Percentiles rank a stretch among this genome's conserved stretches.
These are phyloP conservation scores for Falcunculus frontatus DNA, from an alignment of 2,113 vertebrate genomes.

Conservation along the genomic window DNA sequence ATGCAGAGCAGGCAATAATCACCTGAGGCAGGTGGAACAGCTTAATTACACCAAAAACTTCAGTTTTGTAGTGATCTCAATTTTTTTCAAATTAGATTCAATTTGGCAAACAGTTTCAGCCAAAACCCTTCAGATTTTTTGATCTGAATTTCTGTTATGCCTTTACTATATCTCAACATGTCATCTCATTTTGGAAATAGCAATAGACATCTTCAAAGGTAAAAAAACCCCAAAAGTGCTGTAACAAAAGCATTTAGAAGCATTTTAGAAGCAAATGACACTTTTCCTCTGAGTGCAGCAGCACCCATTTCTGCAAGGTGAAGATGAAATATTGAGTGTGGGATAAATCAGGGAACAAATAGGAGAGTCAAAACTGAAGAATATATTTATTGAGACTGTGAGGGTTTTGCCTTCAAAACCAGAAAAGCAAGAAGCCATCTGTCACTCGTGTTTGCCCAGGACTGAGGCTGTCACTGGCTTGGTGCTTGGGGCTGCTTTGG, in stretches of 20 bases:
- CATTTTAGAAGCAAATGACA: not conserved
- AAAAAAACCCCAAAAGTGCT: not conserved
- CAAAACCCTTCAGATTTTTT: not conserved
- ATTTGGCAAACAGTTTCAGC: not conserved
- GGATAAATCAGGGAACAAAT: not conserved
- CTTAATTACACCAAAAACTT: not conserved
- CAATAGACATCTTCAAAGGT: not conserved
- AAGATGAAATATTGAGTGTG: not conserved
- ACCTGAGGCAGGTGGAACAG: not conserved
- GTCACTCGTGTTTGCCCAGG: not conserved
- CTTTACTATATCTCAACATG: not conserved
- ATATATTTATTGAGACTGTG: not conserved
- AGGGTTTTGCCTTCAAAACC: not conserved
- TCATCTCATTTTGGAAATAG: not conserved
- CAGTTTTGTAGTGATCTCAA: not conserved
- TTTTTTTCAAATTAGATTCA: not conserved
- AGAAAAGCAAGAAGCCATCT: not conserved
- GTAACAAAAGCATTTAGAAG: not conserved
- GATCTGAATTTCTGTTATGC: not conserved
- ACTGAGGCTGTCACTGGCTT: rapidly evolving
- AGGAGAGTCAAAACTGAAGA: not conserved
- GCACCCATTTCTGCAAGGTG: not conserved
- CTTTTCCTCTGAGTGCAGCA: not conserved
- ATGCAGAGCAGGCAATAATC: not conserved
- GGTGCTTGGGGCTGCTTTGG: not conserved